Conservation (phyloP, 2,888 invertebrate genomes). For the Acleris holmiana region DNA sequence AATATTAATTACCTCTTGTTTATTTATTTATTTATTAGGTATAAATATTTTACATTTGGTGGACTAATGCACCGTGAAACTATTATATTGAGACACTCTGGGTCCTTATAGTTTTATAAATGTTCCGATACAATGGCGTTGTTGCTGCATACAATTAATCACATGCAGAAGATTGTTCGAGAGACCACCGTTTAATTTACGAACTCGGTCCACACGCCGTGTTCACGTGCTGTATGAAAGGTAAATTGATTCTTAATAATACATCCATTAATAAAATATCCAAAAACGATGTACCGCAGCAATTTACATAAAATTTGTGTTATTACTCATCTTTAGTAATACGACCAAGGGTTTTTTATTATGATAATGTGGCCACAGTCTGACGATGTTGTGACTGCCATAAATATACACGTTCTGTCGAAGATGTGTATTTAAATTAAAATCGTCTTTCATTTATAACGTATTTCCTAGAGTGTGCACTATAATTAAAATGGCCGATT, state of each 20-base stretch:
- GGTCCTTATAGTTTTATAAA: conserved; percentile 31
- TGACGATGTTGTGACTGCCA: conserved; percentile 2
- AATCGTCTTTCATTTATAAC: conserved; percentile 22
- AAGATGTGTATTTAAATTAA: conserved; percentile 27
- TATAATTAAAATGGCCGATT: conserved; percentile 17
- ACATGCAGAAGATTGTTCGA: conserved; percentile 42
- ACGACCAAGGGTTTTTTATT: conserved; percentile 44
- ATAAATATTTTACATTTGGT: too few relatives aligned
- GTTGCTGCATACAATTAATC: conserved; percentile 46
- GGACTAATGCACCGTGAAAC: too few relatives aligned
- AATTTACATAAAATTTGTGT: conserved; percentile 70
- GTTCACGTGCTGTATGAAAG: conserved; percentile 52
- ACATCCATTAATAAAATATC: conserved; percentile 65
- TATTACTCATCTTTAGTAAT: conserved; percentile 46
- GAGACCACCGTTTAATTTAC: conserved; percentile 47
- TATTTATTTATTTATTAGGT: too few relatives aligned
- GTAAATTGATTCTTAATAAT: conserved; percentile 79
- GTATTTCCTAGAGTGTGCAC: conserved; percentile 21
- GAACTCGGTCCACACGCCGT: conserved; percentile 48
- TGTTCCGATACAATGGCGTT: conserved; percentile 42
- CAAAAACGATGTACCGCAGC: conserved; percentile 57
- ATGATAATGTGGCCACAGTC: conserved; percentile 6
- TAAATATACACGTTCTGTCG: conserved; percentile 28
- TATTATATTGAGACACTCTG: too few relatives aligned
- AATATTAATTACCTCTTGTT: conserved; percentile 30